A percentile compares a stretch with the other conserved stretches of the same genome.
Evolutionary conservation across 1,140 invertebrate species (phyloP).

Genomic region (Berghia stephanieae): DNA sequence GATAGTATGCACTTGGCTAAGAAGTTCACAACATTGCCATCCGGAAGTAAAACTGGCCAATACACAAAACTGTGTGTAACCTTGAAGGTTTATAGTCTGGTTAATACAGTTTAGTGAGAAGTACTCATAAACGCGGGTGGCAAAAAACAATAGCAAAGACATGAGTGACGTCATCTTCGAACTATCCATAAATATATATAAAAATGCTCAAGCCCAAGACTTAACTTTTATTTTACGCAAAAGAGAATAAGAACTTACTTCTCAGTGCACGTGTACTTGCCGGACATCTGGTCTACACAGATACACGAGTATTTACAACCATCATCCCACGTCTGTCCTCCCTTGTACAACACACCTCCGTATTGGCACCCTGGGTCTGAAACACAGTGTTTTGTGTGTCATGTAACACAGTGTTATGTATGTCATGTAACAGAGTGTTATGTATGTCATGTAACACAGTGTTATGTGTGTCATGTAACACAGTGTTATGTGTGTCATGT

Average conservation of each 20-base stretch:
- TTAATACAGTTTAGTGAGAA: too few species aligned
- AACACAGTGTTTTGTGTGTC: too few species aligned
- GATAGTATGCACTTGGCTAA: too few species aligned
- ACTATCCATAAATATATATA: too few species aligned
- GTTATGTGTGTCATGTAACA: not conserved
- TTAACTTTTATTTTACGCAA: not conserved
- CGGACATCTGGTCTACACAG: constrained; percentile 42
- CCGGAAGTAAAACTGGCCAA: too few species aligned
- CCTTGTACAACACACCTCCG: constrained; percentile 36
- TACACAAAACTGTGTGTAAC: too few species aligned
- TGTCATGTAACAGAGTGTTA: not conserved
- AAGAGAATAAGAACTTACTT: constrained; percentile 32
- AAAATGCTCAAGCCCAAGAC: not conserved
- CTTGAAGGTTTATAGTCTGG: too few species aligned
- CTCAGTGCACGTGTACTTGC: constrained; percentile 41
- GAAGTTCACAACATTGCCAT: too few species aligned
- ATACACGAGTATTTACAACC: constrained; percentile 42
- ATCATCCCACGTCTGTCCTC: constrained; percentile 46
- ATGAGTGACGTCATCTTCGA: too few species aligned
- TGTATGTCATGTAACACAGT: not conserved
- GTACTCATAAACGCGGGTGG: too few species aligned
- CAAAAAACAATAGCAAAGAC: too few species aligned
- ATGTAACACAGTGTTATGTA: too few species aligned
- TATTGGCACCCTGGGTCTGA: constrained; percentile 37
- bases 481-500: not conserved